A percentile compares a stretch with the other conserved stretches of the same genome.
These are phyloP conservation scores for Spinus pinus DNA, from an alignment of 2,797 vertebrate genomes.

Conservation along the genomic window DNA sequence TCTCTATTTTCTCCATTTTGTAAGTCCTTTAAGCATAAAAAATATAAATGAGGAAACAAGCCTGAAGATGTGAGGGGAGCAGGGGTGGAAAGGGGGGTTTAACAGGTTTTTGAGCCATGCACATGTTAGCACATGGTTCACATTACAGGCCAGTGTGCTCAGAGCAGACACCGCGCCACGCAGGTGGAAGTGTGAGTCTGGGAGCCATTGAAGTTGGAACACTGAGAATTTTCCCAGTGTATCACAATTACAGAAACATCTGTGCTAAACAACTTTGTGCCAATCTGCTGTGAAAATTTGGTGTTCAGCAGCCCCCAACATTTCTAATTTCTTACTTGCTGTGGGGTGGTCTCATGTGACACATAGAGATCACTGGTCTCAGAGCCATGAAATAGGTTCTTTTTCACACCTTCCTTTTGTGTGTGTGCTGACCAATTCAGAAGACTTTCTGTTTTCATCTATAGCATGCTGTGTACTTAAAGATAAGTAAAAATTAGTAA, in stretches of 20 bases:
- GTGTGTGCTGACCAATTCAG: background rate
- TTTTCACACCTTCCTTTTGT: constrained; percentile 21
- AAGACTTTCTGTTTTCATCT: background rate
- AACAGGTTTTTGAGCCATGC: constrained; percentile 43
- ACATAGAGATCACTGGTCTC: constrained; percentile 7
- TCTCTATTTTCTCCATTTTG: background rate
- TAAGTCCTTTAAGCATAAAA: constrained; percentile 24
- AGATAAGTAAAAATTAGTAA: background rate
- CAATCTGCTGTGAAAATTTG: constrained; percentile 68
- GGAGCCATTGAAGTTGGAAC: constrained; percentile 59
- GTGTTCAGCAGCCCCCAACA: constrained; percentile 55
- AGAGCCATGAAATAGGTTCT: background rate
- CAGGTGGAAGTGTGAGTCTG: constrained; percentile 73
- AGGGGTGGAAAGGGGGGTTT: background rate
- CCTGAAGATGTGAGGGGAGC: background rate
- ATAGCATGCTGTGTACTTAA: background rate
- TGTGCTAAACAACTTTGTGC: constrained; percentile 70
- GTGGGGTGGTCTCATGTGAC: constrained; percentile 48
- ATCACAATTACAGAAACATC: constrained; percentile 81
- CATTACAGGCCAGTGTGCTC: constrained; percentile 51
- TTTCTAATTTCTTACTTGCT: constrained; percentile 65
- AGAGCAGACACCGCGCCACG: constrained; percentile 53
- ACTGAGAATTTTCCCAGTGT: constrained; percentile 75
- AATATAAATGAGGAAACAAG: constrained; percentile 18
- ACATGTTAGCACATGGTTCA: constrained; percentile 57